A percentile compares a stretch with the other conserved stretches of the same genome.
phyloP scores from a whole-genome alignment of 2,888 invertebrate genomes.

The Tenthredo notha region DNA sequence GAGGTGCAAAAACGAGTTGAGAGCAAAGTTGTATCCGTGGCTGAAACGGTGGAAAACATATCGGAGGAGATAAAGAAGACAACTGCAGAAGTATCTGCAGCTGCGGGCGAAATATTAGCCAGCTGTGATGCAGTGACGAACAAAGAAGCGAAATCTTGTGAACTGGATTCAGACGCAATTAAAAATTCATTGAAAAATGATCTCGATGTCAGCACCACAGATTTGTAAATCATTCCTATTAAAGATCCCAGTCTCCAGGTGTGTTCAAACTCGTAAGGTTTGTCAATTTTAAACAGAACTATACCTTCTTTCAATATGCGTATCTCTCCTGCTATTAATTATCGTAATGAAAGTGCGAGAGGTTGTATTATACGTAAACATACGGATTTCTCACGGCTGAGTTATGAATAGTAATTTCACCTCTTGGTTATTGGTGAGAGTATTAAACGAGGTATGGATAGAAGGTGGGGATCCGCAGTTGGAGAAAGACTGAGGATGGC shows the following conservation, averaged over 20 bases:
- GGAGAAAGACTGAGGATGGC: neutral
- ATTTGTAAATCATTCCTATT: neutral
- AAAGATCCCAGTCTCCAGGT: neutral
- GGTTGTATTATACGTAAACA: neutral
- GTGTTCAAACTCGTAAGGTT: neutral
- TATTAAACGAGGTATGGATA: neutral
- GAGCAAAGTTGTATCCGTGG: constrained; percentile 27
- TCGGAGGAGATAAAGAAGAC: constrained; percentile 66
- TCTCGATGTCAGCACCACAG: neutral
- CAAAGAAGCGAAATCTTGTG: neutral
- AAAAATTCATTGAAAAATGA: neutral
- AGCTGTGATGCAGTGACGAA: neutral
- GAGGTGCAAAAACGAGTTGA: constrained; percentile 61
- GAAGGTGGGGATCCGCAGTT: neutral
- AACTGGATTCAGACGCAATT: neutral
- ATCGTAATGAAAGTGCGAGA: neutral
- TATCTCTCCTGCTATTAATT: neutral
- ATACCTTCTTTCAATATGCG: neutral
- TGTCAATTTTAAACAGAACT: neutral
- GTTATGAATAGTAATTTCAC: neutral
- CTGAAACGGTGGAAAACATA: constrained; percentile 66
- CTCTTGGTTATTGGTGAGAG: neutral
- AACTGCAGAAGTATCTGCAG: constrained; percentile 58
- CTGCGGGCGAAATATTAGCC: neutral
- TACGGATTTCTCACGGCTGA: neutral